These are phyloP conservation scores for Taphrorychus bicolor DNA, from an alignment of 2,888 invertebrate species.

Conservation along the genomic window DNA sequence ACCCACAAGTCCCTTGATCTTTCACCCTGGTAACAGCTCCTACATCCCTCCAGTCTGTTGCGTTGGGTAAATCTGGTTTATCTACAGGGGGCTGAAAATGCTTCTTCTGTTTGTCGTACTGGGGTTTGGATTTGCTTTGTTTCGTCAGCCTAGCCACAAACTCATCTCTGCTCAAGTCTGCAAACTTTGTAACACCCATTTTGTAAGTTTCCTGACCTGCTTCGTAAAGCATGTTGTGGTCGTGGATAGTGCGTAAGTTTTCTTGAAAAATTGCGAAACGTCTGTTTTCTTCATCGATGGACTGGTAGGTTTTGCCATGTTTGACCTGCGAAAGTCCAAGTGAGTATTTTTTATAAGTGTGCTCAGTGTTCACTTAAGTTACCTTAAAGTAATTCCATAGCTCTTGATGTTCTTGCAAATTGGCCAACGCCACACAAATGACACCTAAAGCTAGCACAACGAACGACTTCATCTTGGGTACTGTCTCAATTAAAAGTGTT, in stretches of 20 bases:
- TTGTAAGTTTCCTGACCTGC: slow-evolving; percentile 37
- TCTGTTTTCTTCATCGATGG: slow-evolving; percentile 29
- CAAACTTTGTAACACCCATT: slow-evolving; percentile 40
- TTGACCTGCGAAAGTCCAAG: neutral
- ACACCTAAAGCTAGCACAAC: too few species aligned
- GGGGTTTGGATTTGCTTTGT: neutral
- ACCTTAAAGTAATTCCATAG: too few species aligned
- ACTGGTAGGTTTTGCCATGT: slow-evolving; percentile 60
- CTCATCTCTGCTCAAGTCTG: slow-evolving; percentile 42
- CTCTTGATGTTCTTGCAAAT: too few species aligned
- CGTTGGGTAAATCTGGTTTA: slow-evolving; percentile 27
- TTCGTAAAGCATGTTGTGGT: slow-evolving; percentile 42
- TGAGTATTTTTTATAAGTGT: too few species aligned
- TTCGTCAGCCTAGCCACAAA: slow-evolving; percentile 19
- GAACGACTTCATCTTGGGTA: too few species aligned
- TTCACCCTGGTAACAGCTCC: slow-evolving; percentile 44
- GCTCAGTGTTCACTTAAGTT: too few species aligned
- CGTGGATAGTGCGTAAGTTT: slow-evolving; percentile 41
- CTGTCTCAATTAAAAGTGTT: too few species aligned
- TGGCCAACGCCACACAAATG: too few species aligned
- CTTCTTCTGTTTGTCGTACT: neutral
- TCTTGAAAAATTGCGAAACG: slow-evolving; percentile 40
- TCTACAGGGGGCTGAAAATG: neutral
- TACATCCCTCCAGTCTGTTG: slow-evolving; percentile 43
- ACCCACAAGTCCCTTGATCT: slow-evolving; percentile 43